Conservation (phyloP, 64 coral and sea anemone species). For the Astreopora myriophthalma region DNA sequence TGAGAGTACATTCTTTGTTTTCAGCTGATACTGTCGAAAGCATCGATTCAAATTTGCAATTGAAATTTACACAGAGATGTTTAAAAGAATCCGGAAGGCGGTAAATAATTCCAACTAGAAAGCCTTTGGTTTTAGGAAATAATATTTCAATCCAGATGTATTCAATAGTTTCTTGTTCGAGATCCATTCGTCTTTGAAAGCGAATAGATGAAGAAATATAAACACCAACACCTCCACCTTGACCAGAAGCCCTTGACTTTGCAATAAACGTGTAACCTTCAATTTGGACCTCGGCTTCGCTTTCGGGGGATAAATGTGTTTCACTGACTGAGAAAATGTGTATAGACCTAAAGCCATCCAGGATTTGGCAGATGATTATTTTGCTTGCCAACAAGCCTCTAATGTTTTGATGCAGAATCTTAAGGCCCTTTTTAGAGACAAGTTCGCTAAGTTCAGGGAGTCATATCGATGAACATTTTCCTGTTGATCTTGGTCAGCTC, state of each 20-base stretch:
- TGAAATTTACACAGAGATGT: constrained; percentile 37
- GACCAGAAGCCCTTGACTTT: constrained; percentile 35
- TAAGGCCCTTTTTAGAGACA: constrained; percentile 51
- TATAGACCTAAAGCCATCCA: constrained; percentile 30
- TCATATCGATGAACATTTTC: constrained; percentile 30
- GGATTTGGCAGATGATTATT: constrained; percentile 13
- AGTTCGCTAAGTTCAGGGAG: constrained; percentile 47
- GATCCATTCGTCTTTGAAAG: constrained; percentile 46
- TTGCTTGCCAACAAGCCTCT: constrained; percentile 46
- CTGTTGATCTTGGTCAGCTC: constrained; percentile 24
- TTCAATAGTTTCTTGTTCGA: constrained; percentile 44
- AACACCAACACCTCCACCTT: constrained; percentile 56
- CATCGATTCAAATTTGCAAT: constrained; percentile 38
- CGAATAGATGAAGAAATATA: constrained; percentile 57
- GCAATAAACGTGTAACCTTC: constrained; percentile 52
- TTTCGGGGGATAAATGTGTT: constrained; percentile 60
- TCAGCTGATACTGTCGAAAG: constrained; percentile 32
- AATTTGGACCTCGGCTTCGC: constrained; percentile 31
- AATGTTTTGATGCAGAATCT: constrained; percentile 47
- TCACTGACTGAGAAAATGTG: constrained; percentile 50
- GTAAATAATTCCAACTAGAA: constrained; percentile 54
- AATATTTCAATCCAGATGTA: constrained; percentile 50
- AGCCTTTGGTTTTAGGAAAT: constrained; percentile 53
- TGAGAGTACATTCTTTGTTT: constrained; percentile 48
- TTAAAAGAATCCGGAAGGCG: constrained; percentile 35